Evolutionary conservation across 2,113 vertebrate species (phyloP).

Genomic region (Gulo gulo): DNA sequence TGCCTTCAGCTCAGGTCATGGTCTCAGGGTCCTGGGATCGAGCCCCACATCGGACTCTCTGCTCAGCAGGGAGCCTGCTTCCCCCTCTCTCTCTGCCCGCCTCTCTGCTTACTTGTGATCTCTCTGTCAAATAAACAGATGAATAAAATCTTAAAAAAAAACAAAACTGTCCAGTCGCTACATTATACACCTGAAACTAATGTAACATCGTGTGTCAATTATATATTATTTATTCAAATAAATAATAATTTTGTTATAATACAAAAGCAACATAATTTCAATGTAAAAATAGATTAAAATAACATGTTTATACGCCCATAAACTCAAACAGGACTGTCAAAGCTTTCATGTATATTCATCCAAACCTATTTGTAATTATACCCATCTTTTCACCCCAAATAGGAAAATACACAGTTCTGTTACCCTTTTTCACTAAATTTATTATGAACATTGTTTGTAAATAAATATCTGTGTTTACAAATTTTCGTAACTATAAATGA

Average conservation of each 20-base stretch:
- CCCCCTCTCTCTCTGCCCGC: too few relatives aligned
- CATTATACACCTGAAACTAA: not conserved
- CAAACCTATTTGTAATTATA: not conserved
- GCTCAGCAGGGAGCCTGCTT: too few relatives aligned
- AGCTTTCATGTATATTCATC: not conserved
- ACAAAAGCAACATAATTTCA: not conserved
- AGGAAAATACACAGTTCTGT: not conserved
- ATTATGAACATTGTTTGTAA: not conserved
- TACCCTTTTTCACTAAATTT: not conserved
- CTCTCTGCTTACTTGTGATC: too few relatives aligned
- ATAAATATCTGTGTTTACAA: not conserved
- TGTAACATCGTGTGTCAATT: not conserved
- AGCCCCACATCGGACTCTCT: too few relatives aligned
- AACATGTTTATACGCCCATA: not conserved
- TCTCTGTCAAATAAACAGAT: too few relatives aligned
- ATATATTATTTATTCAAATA: not conserved
- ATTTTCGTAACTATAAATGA: not conserved
- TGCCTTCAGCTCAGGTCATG: too few relatives aligned
- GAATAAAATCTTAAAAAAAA: too few relatives aligned
- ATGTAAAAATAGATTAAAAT: not conserved
- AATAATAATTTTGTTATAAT: not conserved
- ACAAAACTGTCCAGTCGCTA: not conserved
- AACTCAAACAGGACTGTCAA: not conserved
- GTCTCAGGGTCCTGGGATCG: too few relatives aligned
- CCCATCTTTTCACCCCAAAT: not conserved